Evolutionary conservation across 2,888 invertebrate genomes (phyloP).

Genomic region (Ophraella communa): DNA sequence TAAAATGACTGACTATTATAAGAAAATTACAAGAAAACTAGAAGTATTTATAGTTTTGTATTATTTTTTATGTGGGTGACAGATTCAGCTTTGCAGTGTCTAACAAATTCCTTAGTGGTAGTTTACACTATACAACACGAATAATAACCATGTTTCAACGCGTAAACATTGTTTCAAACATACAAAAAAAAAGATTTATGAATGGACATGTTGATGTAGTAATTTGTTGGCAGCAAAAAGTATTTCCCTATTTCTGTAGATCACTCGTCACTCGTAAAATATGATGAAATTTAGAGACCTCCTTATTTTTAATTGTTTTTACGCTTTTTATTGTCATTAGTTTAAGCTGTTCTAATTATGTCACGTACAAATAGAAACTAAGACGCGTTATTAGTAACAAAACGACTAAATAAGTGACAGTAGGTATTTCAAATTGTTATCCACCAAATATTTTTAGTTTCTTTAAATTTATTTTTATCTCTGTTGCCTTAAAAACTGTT

Average conservation of each 20-base stretch:
- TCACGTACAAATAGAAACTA: neutral
- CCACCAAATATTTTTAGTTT: too few relatives aligned
- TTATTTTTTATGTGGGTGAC: too few relatives aligned
- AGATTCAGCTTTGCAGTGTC: too few relatives aligned
- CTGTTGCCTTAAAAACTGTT: too few relatives aligned
- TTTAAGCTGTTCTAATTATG: neutral
- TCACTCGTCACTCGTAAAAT: neutral
- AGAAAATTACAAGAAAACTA: too few relatives aligned
- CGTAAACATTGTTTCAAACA: neutral
- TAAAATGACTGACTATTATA: too few relatives aligned
- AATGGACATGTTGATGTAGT: constrained; percentile 2
- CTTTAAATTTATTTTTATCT: too few relatives aligned
- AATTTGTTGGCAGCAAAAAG: constrained; percentile 1
- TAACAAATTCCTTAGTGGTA: too few relatives aligned
- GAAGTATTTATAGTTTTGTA: too few relatives aligned
- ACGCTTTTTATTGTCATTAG: neutral
- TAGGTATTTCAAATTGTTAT: neutral
- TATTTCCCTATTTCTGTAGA: neutral
- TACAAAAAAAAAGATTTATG: neutral
- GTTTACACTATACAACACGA: too few relatives aligned
- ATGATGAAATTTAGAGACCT: neutral
- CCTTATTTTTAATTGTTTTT: neutral
- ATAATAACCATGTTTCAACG: too few relatives aligned
- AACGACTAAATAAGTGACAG: neutral
- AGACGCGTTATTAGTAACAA: neutral